Evolutionary conservation across 1,140 invertebrate genomes (phyloP), one percentile per base, ranked within the genome.

Genomic region (Sitobion miscanthi): DNA sequence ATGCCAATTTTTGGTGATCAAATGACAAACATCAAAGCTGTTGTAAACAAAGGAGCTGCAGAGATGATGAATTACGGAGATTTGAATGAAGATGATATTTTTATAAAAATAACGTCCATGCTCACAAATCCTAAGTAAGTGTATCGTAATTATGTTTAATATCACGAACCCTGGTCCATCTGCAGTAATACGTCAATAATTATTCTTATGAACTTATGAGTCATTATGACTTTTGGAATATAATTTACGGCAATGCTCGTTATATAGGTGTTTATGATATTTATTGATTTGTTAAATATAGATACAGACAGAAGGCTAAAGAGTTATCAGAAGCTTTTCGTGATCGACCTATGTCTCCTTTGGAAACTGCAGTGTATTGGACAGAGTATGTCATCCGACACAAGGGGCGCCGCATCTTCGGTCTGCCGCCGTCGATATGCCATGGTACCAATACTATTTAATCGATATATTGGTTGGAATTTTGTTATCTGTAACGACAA

Each of bases 1-100:
- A 95, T 97, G 90, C 97, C 97, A 20, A 94, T 97, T 17, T 96
- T 96, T 77, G 95, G 95, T 8, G 97, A 97, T 94, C 97, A 96
- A 94, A 94, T 94, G 77, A 94, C 95, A 35, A 96, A 96, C 94
- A 95, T 95, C 9, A 93, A 94, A 94, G 89, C 93, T 49, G 85
- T 94, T 8, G 49, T 85, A 54, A 95, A 94, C n/a, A 95, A 94
- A 93, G 95, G 95, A 35, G 94, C 95, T 11, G 94, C 95, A 9
- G 47, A 95, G 25, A 94, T 94, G 47, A 54, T 96, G 45, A 94
- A 95, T 90, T 94, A 95, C 23, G 91, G 94, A 0, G 95, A 95
- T 35, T 95, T 96, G 0, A 95, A 94, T 38, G 94, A 95, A 14
- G 89, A 95, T n/a, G 93, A 91, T 52, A 91, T 94, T 42, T 88